phyloP scores from a whole-genome alignment of 2,113 vertebrate species.

The Thermophis baileyi region DNA sequence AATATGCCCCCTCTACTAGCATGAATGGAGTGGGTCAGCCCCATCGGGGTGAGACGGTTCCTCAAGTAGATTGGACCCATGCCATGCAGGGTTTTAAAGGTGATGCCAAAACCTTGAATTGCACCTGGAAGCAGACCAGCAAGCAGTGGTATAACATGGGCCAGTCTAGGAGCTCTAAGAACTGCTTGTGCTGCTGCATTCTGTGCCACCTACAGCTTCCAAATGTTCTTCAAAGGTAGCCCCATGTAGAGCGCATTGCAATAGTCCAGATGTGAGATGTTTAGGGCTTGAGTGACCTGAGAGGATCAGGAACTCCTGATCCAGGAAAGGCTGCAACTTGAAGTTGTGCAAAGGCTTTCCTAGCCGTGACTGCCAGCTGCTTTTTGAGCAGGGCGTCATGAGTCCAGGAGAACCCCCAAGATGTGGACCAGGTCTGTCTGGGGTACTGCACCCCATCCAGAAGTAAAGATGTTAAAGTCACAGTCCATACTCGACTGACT shows the following conservation, averaged over 20 bases:
- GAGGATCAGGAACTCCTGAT: background rate
- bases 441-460: background rate
- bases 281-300: background rate
- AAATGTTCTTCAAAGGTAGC: background rate
- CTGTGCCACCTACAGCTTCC: background rate
- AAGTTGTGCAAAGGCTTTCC: background rate
- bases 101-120: background rate
- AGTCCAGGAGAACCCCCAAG: too few species aligned
- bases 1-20: too few species aligned
- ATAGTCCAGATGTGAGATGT: background rate
- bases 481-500: background rate
- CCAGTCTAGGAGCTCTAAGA: background rate
- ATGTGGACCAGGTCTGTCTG: too few species aligned
- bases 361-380: background rate
- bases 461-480: background rate
- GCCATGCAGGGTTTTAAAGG: background rate
- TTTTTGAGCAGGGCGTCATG: too few species aligned
- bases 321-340: background rate
- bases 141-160: background rate
- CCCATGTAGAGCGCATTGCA: background rate
- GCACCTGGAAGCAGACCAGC: background rate
- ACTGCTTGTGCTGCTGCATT: background rate
- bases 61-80: too few species aligned
- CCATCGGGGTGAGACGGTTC: too few species aligned
- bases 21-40: too few species aligned